Percentiles rank a stretch among this genome's conserved stretches.
phyloP scores from a whole-genome alignment of 2,888 invertebrate genomes.

The Aricia artaxerxes region DNA sequence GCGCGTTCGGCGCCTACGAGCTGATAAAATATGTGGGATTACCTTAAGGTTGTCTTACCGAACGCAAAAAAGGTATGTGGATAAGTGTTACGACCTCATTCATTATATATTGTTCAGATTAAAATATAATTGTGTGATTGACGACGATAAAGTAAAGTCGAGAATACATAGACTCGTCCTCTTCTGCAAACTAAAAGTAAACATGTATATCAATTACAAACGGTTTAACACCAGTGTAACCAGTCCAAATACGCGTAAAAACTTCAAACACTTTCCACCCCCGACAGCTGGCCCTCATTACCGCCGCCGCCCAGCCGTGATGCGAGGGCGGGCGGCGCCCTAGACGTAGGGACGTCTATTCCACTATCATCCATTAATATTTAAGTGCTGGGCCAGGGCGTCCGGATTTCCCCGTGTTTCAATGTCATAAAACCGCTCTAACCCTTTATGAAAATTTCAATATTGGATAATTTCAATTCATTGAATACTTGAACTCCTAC shows the following conservation, averaged over 20 bases:
- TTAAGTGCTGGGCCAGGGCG: conserved; percentile 38
- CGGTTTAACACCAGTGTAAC: conserved; percentile 42
- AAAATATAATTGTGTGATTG: not conserved
- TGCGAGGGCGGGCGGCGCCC: conserved; percentile 50
- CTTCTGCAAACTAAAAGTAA: not conserved
- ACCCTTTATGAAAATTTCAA: not conserved
- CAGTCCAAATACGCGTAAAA: conserved; percentile 66
- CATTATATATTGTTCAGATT: too few species aligned
- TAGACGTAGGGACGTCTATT: conserved; percentile 35
- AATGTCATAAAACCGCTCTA: conserved; percentile 39
- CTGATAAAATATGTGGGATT: too few species aligned
- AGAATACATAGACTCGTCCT: not conserved
- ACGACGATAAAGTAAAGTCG: not conserved
- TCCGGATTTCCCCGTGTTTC: conserved; percentile 31
- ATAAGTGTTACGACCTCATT: too few species aligned
- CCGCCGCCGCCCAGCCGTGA: conserved; percentile 68
- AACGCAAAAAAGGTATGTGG: too few species aligned
- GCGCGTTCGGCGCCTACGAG: too few species aligned
- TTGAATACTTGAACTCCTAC: not conserved
- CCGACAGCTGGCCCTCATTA: conserved; percentile 72
- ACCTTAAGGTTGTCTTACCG: too few species aligned
- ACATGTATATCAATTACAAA: conserved; percentile 16
- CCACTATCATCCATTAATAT: conserved; percentile 37
- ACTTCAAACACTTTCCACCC: conserved; percentile 74
- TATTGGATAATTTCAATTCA: not conserved